phyloP scores from a whole-genome alignment of 2,113 vertebrate genomes.

The Ifrita kowaldi region DNA sequence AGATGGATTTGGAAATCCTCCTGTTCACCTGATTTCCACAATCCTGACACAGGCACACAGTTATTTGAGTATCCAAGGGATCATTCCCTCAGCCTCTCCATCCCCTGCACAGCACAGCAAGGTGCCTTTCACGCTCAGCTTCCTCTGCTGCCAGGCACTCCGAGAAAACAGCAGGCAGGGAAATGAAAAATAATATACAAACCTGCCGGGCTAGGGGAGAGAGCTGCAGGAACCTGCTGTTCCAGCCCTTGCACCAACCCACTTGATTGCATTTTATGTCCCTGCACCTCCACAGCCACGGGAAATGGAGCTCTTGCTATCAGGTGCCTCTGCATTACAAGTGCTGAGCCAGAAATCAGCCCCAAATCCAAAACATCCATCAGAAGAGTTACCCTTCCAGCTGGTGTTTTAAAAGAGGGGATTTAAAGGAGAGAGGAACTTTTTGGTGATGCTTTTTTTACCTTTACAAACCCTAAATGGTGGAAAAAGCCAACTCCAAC shows the following conservation, averaged over 20 bases:
- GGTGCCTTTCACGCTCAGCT: neutral
- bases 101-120: neutral
- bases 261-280: neutral
- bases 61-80: rapidly evolving
- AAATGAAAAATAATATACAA: neutral
- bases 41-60: neutral
- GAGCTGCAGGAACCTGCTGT: neutral
- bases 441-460: neutral
- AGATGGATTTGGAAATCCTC: neutral
- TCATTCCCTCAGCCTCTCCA: neutral
- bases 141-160: neutral
- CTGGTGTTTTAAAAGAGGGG: neutral
- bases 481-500: neutral
- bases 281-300: neutral
- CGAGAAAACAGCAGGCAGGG: neutral
- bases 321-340: neutral
- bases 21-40: neutral
- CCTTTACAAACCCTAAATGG: neutral
- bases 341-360: neutral
- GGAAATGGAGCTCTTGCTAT: neutral
- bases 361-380: neutral
- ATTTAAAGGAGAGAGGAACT: neutral
- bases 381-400: neutral
- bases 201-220: neutral
- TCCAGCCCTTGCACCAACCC: neutral